Base-by-base conservation (phyloP, 1,140 invertebrate species). In the Bilobella aurantiaca region DNA sequence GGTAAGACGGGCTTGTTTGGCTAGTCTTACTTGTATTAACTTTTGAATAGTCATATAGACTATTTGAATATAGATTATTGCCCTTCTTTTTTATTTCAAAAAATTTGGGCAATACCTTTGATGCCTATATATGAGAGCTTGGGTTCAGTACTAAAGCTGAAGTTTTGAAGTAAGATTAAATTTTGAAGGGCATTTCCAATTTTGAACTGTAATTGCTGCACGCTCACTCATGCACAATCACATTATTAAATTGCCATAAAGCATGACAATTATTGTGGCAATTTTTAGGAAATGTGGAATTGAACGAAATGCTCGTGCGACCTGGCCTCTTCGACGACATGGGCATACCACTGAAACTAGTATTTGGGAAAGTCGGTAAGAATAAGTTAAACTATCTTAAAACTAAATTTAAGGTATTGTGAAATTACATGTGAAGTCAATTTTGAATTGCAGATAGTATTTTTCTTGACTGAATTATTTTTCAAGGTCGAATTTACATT, bases 341-440 rank as follows among this genome's bases (percentile, higher is more conserved):
- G 12, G 30, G 30, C 2, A 5, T 58, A 14, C 57, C 57, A 8
- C 8, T 29, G 12, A 27, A 31, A 29, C 25, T 58, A 3, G 23
- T 58, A 28, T 28, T 28, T 29, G 57, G 57, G 14, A 58, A 58
- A 58, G 57, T 58, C 8, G 57, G 57, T 58, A 28, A 3, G 57
- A 28, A 5, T 14, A 53, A 14, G 14, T 12, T 8, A 21, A 14
- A 12, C 23, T 28, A 28, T 5, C 23, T 58, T 14, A 3, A 3
- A 25, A 2, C 21, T 25, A 58, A 29, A 27, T n/a, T 3, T 16
- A 27, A 58, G 27, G 3, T 3, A 23, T 29, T 58, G 5, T 8
- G 30, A 58, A 29, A 12, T 58, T 58, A 3, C 29, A 27, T 3
- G 25, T 28, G 28, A 29, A 58, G 25, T 29, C n/a, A n/a, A n/a